Conservation (phyloP, 2,113 vertebrate species). For the Mormoops blainvillei region DNA sequence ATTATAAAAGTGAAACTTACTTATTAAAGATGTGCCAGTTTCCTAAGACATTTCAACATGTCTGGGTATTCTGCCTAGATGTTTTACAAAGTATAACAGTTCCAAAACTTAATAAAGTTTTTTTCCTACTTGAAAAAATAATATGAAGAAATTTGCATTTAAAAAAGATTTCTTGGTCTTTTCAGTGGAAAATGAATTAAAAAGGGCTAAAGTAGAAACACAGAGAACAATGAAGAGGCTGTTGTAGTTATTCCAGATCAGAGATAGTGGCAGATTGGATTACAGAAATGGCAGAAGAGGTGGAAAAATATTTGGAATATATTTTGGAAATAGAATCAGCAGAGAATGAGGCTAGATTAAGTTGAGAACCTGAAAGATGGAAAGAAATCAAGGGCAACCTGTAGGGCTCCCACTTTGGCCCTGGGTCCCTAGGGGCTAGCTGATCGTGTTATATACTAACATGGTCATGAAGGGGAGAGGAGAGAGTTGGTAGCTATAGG, state of each 20-base stretch:
- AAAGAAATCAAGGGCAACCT: background rate
- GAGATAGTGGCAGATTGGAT: background rate
- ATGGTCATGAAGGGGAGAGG: background rate
- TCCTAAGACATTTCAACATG: background rate
- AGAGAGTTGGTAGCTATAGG: background rate
- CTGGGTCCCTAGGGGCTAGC: too few relatives aligned
- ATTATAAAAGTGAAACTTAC: background rate
- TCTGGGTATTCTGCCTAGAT: background rate
- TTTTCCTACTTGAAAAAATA: background rate
- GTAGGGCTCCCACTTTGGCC: background rate
- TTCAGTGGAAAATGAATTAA: background rate
- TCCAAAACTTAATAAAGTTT: background rate
- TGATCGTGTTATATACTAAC: background rate
- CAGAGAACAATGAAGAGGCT: background rate
- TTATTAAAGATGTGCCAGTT: background rate
- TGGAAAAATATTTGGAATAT: background rate
- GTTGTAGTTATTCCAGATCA: background rate
- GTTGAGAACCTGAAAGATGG: background rate
- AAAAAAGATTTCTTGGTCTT: background rate
- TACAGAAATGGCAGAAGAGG: background rate
- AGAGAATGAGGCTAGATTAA: background rate
- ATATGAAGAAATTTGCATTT: background rate
- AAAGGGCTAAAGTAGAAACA: background rate
- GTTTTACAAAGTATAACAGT: background rate
- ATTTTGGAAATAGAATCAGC: background rate